Base-by-base conservation (phyloP, 2,797 vertebrate species). In the Loris lydekkerianus region DNA sequence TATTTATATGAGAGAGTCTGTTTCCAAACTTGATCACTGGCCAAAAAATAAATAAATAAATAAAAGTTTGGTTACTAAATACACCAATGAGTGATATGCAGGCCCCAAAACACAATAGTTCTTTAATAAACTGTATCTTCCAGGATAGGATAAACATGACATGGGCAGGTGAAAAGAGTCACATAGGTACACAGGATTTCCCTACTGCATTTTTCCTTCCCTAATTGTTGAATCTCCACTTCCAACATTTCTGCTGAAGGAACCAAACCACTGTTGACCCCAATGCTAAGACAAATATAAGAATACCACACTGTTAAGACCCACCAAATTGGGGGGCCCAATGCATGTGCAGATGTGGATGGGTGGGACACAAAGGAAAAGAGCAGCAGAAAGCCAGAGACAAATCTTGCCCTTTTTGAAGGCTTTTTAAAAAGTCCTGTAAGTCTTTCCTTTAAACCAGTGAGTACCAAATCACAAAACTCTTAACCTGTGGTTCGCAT, bases 1-100 rank as follows among this genome's bases (percentile, higher is more conserved):
- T 76, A 63, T 53, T 80, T 88, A 93, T n/a, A 69, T 69, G 40
- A 83, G 61, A 65, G 17, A 5, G 17, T 60, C 37, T 72, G 29
- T 82, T 89, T 90, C 40, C 67, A 89, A 80, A 93, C 20, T n/a
- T 84, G 56, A 76, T 76, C 76, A 85, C 63, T 49, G 34, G 17
- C 29, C n/a, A 65, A 18, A 46, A 25, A 43, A 58, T 5, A 20
- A 58, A 82, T 37, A 49, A 49, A 31, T 8, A 6, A 40, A 40
- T 37, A 82, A 40, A 81, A 77, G 46, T 29, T 31, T 25, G 46
- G 31, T 56, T 34, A 49, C 40, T 78, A 80, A 86, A 83, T 70
- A 20, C 31, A 49, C 77, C 93, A 70, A 70, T 43, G 46, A 73
- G 21, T 43, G n/a, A 70, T 7, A 43, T 1, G 23, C 63, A 72